phyloP scores from a whole-genome alignment of 2,113 vertebrate genomes.

The Aspidoscelis tigris region DNA sequence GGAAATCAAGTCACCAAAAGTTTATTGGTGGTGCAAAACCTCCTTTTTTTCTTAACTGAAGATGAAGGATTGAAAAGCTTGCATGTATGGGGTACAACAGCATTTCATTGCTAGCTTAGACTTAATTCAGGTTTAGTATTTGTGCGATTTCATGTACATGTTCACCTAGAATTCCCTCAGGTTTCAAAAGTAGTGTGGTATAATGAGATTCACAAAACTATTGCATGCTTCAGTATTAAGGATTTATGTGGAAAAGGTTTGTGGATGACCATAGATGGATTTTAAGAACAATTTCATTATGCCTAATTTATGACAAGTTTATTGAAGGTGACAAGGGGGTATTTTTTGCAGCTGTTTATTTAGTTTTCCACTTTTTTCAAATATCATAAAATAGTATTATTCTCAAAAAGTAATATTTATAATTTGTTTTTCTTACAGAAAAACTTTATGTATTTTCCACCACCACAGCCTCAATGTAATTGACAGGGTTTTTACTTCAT shows the following conservation, averaged over 20 bases:
- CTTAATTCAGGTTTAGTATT: not conserved
- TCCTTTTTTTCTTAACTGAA: constrained; percentile 7
- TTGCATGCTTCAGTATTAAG: not conserved
- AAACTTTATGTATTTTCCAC: not conserved
- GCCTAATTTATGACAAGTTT: not conserved
- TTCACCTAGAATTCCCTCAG: constrained; percentile 21
- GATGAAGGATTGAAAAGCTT: constrained; percentile 51
- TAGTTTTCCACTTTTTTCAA: constrained; percentile 10
- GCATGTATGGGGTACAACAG: constrained; percentile 34
- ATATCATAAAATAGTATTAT: constrained; percentile 16
- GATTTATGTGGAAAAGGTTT: not conserved
- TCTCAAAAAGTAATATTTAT: not conserved
- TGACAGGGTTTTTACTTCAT: constrained; percentile 17
- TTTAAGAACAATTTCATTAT: constrained; percentile 1
- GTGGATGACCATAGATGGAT: not conserved
- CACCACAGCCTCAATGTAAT: not conserved
- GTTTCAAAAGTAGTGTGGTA: constrained; percentile 35
- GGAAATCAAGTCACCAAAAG: constrained; percentile 75
- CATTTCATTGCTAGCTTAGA: constrained; percentile 8
- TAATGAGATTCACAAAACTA: not conserved
- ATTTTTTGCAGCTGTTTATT: not conserved
- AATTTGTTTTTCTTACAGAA: not conserved
- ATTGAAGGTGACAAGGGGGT: not conserved
- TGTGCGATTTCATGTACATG: constrained; percentile 1
- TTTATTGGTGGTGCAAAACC: constrained; percentile 56